Evolutionary conservation across 1,140 invertebrate species (phyloP).

Genomic region (Kradibia gibbosae): DNA sequence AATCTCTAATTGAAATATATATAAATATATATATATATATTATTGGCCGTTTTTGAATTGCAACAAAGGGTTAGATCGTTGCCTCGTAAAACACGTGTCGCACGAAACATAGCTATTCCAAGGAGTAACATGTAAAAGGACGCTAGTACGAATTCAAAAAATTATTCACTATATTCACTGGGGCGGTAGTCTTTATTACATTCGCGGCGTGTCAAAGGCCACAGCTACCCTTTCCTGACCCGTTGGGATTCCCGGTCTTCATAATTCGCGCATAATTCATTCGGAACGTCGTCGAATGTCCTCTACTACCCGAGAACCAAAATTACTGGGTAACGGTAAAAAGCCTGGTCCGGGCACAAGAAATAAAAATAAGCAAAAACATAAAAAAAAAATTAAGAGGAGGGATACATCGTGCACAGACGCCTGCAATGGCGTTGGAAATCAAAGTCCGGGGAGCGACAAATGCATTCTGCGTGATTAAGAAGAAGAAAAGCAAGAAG

Average conservation of each 20-base stretch:
- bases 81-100: neutral
- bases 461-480: constrained; percentile 20
- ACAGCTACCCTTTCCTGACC: neutral
- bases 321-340: neutral
- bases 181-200: no score
- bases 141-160: neutral
- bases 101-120: neutral
- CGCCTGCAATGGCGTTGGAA: neutral
- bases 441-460: constrained; percentile 26
- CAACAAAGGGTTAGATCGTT: neutral
- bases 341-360: no score
- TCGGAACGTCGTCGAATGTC: neutral
- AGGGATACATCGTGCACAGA: neutral
- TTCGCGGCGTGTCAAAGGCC: neutral
- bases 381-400: neutral
- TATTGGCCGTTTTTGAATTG: no score
- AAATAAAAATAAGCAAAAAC: neutral
- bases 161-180: neutral
- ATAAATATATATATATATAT: neutral
- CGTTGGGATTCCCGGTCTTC: neutral
- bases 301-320: neutral
- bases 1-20: neutral
- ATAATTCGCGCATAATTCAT: neutral
- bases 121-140: neutral
- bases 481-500: neutral